Evolutionary conservation across 1,140 invertebrate species (phyloP), one percentile per base, ranked within the genome.

Genomic region (Drosophila nasuta): DNA sequence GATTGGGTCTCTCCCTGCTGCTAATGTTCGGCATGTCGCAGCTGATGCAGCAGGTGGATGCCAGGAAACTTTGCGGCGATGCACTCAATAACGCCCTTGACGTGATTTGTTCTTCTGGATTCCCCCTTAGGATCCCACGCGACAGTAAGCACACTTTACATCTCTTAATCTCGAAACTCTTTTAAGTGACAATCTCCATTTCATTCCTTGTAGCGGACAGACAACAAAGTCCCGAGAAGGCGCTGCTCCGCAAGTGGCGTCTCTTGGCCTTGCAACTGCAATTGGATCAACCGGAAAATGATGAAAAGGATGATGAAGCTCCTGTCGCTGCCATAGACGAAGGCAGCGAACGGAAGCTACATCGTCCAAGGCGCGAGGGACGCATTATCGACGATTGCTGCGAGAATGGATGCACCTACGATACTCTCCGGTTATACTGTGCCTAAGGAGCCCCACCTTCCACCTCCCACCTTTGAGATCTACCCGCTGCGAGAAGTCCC

Each of bases 401-500:
- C 86, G 52, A 60, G 7, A 38, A 81, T 1, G 85, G 86, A 52
- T 89, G 85, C 81, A 75, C 81, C 81, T 89, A 89, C 59, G 85
- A 85, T 10, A 86, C 89, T 41, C 85, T 89, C 1, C 1, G 67
- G 35, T 68, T 67, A 4, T 88, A 88, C 13, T 88, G 85, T 35
- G 77, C 81, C 60, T 80, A 60, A 54, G 13, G 38, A 11, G 52
- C 35, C n/a, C 17, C 20, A 25, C 20, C 20, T 20, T 28, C 6
- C 33, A 28, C 25, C 20, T 33, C 4, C 5, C 5, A 33, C 5
- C 30, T 33, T 25, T 25, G 20, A 25, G 20, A 25, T 25, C 20
- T 4, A 25, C 33, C 33, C 5, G 1, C 25, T n/a, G 38, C 1
- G 59, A 59, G 15, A 46, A n/a, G 8, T 3, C 41, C 11, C 41